Evolutionary conservation across 2,797 vertebrate genomes (phyloP).

Genomic region (Tapera naevia): DNA sequence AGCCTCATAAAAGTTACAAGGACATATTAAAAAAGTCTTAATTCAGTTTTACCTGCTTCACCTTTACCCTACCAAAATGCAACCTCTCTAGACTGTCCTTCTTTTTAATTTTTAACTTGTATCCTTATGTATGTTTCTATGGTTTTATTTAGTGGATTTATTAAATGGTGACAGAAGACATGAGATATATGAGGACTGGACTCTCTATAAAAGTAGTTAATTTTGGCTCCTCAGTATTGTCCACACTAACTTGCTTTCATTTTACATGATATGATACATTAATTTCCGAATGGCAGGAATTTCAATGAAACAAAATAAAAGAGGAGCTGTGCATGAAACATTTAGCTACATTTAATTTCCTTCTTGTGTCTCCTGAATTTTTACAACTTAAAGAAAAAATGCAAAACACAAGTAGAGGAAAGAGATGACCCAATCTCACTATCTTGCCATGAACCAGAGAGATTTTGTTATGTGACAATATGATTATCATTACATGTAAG

Average conservation of each 20-base stretch:
- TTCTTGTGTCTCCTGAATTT: constrained; percentile 27
- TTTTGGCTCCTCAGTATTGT: neutral
- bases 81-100: neutral
- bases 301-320: neutral
- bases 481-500: neutral
- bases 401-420: constrained; percentile 21
- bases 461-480: neutral
- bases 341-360: constrained; percentile 2
- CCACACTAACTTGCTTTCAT: neutral
- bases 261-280: neutral
- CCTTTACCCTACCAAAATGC: neutral
- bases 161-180: neutral
- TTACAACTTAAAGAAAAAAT: constrained; percentile 33
- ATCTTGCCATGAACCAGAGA: neutral
- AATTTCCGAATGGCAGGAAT: neutral
- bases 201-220: neutral
- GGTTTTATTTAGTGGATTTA: neutral
- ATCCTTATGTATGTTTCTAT: neutral
- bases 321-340: neutral
- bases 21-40: neutral
- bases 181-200: neutral
- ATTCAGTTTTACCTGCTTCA: neutral
- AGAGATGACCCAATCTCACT: neutral
- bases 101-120: neutral
- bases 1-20: neutral